Base-by-base conservation (phyloP, 2,888 invertebrate genomes). In the Eupithecia pulchellata region DNA sequence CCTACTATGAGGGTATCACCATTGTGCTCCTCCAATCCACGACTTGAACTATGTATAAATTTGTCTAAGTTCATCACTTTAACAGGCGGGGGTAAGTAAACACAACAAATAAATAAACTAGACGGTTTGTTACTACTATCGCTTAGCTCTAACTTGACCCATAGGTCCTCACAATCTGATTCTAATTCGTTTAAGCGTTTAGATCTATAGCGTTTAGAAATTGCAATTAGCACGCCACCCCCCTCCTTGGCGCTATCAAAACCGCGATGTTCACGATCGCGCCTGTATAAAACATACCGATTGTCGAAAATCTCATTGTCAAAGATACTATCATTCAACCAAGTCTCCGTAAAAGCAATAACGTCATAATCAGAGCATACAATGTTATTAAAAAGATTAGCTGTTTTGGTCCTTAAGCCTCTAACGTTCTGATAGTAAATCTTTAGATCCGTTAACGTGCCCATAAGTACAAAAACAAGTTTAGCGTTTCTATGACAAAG, bases 281-380 rank as follows among this genome's bases (percentile, higher is more conserved):
- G 60, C n/a, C 60, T 60, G n/a, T 32, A 60, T 14, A 60, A 4
- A 3, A 30, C n/a, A 30, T 60, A 60, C 1, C 60, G 13, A n/a
- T 60, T 30, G 17, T 60, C 60, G n/a, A 60, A 60, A n/a, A 60
- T 30, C n/a, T 60, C 60, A 13, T 32, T 60, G n/a, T 60, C 60
- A 25, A 25, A 55, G 25, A 55, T 32, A 32, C 32, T 32, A 32
- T 6, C 32, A 32, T 32, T 32, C 6, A 32, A 6, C 32, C 32
- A 32, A 32, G 32, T 32, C 32, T 32, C 32, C 6, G 32, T 32
- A 32, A 32, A 32, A 32, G 32, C 32, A 32, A 32, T 32, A 32
- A 32, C 32, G 32, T 32, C 32, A 32, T 32, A 32, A 32, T 32
- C 32, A 32, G 32, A 32, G 6, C 32, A 32, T 6, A 32, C 32